Evolutionary conservation across 2,113 vertebrate species (phyloP), one percentile per base, ranked within the genome.

Genomic region (Coreoperca whiteheadi): DNA sequence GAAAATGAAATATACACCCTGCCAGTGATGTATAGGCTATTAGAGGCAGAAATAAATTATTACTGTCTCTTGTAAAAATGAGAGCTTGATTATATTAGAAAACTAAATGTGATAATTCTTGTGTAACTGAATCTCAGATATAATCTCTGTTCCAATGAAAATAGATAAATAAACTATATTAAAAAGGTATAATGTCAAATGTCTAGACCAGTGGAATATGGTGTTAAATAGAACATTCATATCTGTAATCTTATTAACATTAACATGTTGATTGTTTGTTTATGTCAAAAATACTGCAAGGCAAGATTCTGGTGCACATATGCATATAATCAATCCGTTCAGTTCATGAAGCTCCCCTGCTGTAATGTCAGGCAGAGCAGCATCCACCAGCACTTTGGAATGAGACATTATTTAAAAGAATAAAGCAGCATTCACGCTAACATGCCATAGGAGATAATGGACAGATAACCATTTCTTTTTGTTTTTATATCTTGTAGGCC

Each of bases 21-120:
- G 86, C 83, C 80, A 85, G 77, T 94, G 95, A 95, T 95, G 89
- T 94, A 95, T 95, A 90, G 92, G 93, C 92, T 94, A 93, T 95
- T 95, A 95, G 85, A 83, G 83, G 83, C 74, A 89, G 87, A 89
- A 89, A 94, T 94, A 94, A 95, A 94, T 95, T 88, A 95, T 91
- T 90, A 90, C 90, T 88, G 73, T 88, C 93, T 81, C 79, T 90
- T 93, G 85, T 93, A 89, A 91, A 93, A 95, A 95, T 92, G 88
- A 90, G 79, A 86, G 76, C 89, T 93, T 93, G 93, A 93, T 94
- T 93, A 94, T 92, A 92, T 93, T 93, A 89, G 82, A 92, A 87
- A 92, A 92, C 86, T 93, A 88, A 91, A 91, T 88, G 81, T 85
- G 81, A 90, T 93, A 84, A 87, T 92, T 85, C 83, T 89, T 79